phyloP scores from a whole-genome alignment of 2,888 invertebrate species.

The Zhuqinia jingwanae region DNA sequence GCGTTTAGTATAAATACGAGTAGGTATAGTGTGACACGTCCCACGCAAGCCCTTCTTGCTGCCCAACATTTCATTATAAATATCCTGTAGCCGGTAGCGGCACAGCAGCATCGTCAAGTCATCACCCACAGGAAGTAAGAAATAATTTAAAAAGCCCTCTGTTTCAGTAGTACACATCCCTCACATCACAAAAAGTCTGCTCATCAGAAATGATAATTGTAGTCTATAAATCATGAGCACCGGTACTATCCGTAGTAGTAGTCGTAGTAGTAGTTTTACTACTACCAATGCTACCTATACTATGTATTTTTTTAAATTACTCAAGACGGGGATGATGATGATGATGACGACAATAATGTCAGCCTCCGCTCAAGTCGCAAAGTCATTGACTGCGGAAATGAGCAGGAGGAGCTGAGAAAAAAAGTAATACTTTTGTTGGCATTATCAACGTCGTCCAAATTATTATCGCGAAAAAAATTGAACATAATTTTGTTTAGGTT shows the following conservation, averaged over 20 bases:
- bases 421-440: constrained; percentile 45
- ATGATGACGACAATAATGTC: not conserved
- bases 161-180: not conserved
- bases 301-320: too few species aligned
- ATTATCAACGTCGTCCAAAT: not conserved
- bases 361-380: constrained; percentile 14
- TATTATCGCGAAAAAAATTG: not conserved
- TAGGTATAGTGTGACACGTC: too few species aligned
- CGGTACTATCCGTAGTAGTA: too few species aligned
- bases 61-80: not conserved
- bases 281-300: not conserved
- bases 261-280: too few species aligned
- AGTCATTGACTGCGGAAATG: constrained; percentile 74
- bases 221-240: too few species aligned
- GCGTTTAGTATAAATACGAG: too few species aligned
- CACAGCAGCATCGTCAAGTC: not conserved
- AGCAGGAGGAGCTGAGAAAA: constrained; percentile 72
- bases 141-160: constrained; percentile 11
- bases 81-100: not conserved
- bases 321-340: not conserved
- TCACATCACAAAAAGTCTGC: too few species aligned
- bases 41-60: not conserved
- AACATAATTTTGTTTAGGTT: not conserved
- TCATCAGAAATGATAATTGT: too few species aligned
- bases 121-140: constrained; percentile 5